phyloP scores from a whole-genome alignment of 64 coral and sea anemone genomes.

The Montipora sp. region DNA sequence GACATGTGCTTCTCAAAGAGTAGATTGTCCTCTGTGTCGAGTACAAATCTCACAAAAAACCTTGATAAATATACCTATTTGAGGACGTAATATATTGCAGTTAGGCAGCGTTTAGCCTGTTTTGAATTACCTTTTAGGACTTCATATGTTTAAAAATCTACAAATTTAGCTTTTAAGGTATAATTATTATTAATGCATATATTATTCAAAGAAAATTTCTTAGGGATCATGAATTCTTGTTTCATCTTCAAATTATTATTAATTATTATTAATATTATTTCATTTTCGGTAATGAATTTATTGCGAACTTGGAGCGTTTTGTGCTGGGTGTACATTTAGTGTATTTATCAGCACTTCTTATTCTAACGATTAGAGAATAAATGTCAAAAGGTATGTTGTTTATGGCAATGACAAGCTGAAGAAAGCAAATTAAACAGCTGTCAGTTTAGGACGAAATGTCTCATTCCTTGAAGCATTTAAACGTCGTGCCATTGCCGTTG shows the following conservation, averaged over 20 bases:
- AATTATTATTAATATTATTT: conserved; percentile 72
- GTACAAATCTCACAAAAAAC: conserved; percentile 88
- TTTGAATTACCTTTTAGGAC: conserved; percentile 93
- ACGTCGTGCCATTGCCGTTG: no score
- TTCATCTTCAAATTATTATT: conserved; percentile 74
- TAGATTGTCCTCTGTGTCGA: conserved; percentile 88
- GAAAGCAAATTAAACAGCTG: conserved; percentile 41
- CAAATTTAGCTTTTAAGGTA: conserved; percentile 99
- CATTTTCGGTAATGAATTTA: conserved; percentile 86
- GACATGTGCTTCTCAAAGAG: conserved; percentile 76
- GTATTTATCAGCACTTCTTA: conserved; percentile 99
- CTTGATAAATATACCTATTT: conserved; percentile 85
- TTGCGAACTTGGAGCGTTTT: conserved; percentile 76
- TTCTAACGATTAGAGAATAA: conserved; percentile 91
- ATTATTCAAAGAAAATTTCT: conserved; percentile 98
- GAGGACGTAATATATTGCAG: conserved; percentile 82
- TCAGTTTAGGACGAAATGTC: not conserved
- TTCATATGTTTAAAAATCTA: conserved; percentile 84
- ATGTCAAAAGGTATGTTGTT: conserved; percentile 61
- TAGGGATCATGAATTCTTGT: conserved; percentile 98
- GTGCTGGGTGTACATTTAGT: conserved; percentile 95
- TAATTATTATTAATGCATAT: conserved; percentile 95
- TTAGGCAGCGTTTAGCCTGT: conserved; percentile 78
- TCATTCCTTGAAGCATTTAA: not conserved
- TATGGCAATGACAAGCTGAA: conserved; percentile 30